These are phyloP conservation scores for Acrobasis repandana DNA, from an alignment of 2,888 invertebrate species.

Conservation along the genomic window DNA sequence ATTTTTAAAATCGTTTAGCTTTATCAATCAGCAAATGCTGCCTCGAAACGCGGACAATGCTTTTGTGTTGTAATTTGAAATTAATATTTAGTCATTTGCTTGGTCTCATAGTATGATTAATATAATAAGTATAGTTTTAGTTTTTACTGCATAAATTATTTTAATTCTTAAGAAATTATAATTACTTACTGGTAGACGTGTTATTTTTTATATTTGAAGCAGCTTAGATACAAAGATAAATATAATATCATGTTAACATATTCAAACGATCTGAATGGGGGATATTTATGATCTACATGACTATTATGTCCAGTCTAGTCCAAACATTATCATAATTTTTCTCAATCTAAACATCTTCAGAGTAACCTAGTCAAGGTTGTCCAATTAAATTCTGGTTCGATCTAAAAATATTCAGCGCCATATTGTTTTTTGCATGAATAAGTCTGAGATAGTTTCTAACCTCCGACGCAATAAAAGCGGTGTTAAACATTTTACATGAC, in stretches of 20 bases:
- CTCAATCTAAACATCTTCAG: constrained; percentile 3
- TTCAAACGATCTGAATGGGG: neutral
- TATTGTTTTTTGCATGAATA: constrained; percentile 5
- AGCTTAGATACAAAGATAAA: neutral
- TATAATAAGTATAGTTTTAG: too few species aligned
- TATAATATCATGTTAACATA: neutral
- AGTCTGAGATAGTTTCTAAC: neutral
- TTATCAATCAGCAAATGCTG: too few species aligned
- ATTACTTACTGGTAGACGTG: too few species aligned
- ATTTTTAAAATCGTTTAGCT: too few species aligned
- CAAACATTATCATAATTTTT: constrained; percentile 1
- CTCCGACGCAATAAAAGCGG: too few species aligned
- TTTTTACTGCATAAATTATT: too few species aligned
- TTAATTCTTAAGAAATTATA: too few species aligned
- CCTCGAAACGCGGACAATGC: too few species aligned
- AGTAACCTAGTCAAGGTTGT: constrained; percentile 4
- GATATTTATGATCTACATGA: neutral
- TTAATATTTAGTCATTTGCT: too few species aligned
- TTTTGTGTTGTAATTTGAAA: too few species aligned
- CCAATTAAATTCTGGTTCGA: neutral
- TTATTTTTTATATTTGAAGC: neutral
- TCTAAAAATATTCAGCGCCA: neutral
- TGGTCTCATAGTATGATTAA: too few species aligned
- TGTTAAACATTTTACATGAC: too few species aligned
- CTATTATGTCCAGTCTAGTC: neutral